Evolutionary conservation across 30 jellyfish, hydroid and myxozoan genomes (phyloP).

Genomic region (Rhopilema esculentum): DNA sequence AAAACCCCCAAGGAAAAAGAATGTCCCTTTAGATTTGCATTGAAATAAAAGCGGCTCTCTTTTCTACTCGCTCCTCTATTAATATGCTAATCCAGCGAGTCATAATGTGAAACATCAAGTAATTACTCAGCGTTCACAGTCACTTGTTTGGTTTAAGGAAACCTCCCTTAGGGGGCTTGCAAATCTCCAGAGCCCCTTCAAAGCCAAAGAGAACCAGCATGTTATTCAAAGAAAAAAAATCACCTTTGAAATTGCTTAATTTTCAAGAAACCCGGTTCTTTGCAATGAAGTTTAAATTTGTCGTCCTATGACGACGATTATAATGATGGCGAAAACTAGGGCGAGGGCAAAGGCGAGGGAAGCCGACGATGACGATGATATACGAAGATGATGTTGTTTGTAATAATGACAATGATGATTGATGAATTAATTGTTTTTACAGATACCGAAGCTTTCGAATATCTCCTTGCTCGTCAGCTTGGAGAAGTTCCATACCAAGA

Average conservation of each 20-base stretch:
- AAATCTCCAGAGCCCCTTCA: not conserved
- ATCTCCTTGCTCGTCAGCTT: not conserved
- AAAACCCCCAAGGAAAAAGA: not conserved
- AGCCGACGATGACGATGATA: not conserved
- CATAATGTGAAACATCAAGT: not conserved
- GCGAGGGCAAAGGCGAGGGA: too few species aligned
- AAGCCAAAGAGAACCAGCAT: not conserved
- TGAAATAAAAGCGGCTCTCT: not conserved
- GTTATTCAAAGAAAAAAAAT: not conserved
- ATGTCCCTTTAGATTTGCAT: not conserved
- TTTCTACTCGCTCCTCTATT: not conserved
- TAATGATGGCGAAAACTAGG: too few species aligned
- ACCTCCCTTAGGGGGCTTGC: not conserved
- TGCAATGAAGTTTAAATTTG: too few species aligned
- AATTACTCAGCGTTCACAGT: not conserved
- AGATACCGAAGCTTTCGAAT: slow-evolving; percentile 33
- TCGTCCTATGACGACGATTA: too few species aligned
- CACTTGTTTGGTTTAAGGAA: not conserved
- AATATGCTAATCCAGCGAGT: not conserved
- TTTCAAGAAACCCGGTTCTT: not conserved
- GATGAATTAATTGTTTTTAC: not conserved
- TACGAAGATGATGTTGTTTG: not conserved
- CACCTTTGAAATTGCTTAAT: not conserved
- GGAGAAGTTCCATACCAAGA: not conserved
- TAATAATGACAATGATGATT: not conserved